A percentile compares a stretch with the other conserved stretches of the same genome.
Evolutionary conservation across 2,797 vertebrate species (phyloP).

Genomic region (Poeciliopsis paucimaculata): DNA sequence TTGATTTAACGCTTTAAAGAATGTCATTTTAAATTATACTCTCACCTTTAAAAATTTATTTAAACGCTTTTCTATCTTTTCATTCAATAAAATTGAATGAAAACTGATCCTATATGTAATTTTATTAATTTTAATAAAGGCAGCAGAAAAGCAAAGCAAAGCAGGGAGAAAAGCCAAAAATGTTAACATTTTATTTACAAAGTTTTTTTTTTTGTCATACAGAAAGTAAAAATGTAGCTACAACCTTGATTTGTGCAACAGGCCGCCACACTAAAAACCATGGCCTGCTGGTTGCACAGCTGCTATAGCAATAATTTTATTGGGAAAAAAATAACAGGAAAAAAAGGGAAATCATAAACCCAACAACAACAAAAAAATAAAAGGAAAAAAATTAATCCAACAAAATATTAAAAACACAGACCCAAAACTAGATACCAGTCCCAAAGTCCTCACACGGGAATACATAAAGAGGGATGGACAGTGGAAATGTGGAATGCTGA

Average conservation of each 20-base stretch:
- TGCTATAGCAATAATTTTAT: conserved; percentile 91
- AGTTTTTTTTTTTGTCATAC: conserved; percentile 88
- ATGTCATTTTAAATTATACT: background rate
- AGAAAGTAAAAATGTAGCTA: conserved; percentile 98
- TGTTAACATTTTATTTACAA: conserved; percentile 99
- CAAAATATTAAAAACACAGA: conserved; percentile 90
- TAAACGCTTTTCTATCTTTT: background rate
- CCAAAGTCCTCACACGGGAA: conserved; percentile 85
- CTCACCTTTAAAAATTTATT: background rate
- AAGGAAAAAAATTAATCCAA: conserved; percentile 81
- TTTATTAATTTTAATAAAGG: background rate
- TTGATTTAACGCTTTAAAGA: background rate
- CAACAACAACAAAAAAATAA: conserved; percentile 58
- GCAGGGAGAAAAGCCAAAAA: conserved; percentile 84
- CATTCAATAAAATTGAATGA: background rate
- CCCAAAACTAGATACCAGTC: conserved; percentile 87
- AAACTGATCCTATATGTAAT: background rate
- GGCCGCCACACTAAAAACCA: conserved; percentile 84
- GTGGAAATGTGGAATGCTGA: conserved; percentile 89
- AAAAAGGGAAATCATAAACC: conserved; percentile 69
- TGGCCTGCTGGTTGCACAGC: conserved; percentile 86
- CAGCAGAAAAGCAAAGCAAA: conserved; percentile 47
- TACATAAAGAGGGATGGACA: conserved; percentile 84
- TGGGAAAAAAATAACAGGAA: conserved; percentile 58
- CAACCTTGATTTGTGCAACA: conserved; percentile 88